Conservation (phyloP, 2,888 invertebrate species). For the Drosophila pseudotakahashii region DNA sequence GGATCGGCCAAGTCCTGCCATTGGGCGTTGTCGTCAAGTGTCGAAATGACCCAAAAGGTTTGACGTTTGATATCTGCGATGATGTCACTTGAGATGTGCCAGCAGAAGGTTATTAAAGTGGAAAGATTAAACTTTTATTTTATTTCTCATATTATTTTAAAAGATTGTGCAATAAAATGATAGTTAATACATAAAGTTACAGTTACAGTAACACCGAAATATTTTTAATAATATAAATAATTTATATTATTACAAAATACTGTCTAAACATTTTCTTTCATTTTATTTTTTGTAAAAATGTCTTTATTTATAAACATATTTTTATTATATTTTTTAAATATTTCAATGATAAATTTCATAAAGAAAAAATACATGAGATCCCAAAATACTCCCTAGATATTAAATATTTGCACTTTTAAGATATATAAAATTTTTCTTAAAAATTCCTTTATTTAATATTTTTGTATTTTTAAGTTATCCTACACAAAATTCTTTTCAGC, state of each 20-base stretch:
- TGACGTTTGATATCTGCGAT: slow-evolving; percentile 36
- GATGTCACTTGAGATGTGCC: slow-evolving; percentile 27
- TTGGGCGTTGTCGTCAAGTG: slow-evolving; percentile 44
- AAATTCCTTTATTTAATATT: too few species aligned
- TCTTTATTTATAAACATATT: too few species aligned
- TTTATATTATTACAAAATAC: too few species aligned
- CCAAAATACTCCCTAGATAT: neutral
- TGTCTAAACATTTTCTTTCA: too few species aligned
- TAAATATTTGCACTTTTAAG: too few species aligned
- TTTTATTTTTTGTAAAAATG: too few species aligned
- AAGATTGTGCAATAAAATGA: neutral
- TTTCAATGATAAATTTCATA: too few species aligned
- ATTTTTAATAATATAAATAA: neutral
- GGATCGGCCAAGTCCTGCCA: slow-evolving; percentile 20
- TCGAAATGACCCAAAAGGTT: slow-evolving; percentile 52
- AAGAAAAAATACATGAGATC: too few species aligned
- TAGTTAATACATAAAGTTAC: neutral
- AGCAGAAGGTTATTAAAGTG: slow-evolving; percentile 18
- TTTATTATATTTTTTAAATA: too few species aligned
- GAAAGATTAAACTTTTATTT: neutral
- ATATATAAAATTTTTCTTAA: too few species aligned
- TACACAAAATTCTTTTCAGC: neutral
- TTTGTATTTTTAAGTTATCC: too few species aligned
- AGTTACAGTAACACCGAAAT: too few species aligned
- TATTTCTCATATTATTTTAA: neutral